Conservation (phyloP, 2,888 invertebrate genomes). For the Orthosia cruda region DNA sequence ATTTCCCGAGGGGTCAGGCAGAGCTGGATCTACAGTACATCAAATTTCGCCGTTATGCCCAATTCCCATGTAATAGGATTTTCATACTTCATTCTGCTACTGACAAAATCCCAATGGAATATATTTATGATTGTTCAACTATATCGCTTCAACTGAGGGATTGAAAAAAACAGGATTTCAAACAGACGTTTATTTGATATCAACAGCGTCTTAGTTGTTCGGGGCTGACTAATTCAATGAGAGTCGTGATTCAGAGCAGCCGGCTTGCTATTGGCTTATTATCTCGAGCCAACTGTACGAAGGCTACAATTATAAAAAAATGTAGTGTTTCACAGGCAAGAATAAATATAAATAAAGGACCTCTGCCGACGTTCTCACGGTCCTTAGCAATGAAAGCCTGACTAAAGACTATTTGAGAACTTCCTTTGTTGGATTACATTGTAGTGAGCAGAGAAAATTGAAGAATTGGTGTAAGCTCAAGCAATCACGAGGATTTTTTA, state of each 20-base stretch:
- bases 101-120: no score
- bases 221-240: slow-evolving; percentile 26
- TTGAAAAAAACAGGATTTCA: slow-evolving; percentile 11
- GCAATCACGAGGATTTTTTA: background rate
- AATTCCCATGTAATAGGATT: no score
- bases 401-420: background rate
- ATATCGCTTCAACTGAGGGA: background rate
- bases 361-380: slow-evolving; percentile 40
- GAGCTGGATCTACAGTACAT: no score
- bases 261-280: slow-evolving; percentile 36
- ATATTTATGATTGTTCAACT: background rate
- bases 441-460: background rate
- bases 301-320: slow-evolving; percentile 41
- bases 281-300: slow-evolving; percentile 21
- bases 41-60: no score
- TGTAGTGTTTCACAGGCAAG: slow-evolving; percentile 17
- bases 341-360: slow-evolving; percentile 20
- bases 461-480: background rate
- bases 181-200: slow-evolving; percentile 21
- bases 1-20: no score
- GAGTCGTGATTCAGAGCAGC: slow-evolving; percentile 29
- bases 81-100: no score
- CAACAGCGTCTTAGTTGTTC: slow-evolving; percentile 10
- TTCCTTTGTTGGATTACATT: slow-evolving; percentile 12
- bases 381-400: slow-evolving; percentile 1